Conservation (phyloP, 2,113 vertebrate species). For the Ochotona curzoniae region DNA sequence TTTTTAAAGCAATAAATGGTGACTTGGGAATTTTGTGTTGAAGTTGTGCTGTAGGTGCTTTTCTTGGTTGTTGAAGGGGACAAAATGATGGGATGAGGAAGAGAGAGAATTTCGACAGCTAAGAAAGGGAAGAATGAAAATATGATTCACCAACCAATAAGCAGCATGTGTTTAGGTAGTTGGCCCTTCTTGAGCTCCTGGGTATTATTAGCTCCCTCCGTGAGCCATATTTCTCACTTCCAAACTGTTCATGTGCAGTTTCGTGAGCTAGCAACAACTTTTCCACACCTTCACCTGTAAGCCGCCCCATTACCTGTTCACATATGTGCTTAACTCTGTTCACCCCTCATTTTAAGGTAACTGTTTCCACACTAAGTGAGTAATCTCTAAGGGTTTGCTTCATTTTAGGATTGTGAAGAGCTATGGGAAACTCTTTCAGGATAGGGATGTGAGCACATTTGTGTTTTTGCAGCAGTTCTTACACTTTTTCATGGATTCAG, state of each 20-base stretch:
- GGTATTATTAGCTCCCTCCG: neutral
- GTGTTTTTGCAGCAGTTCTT: neutral
- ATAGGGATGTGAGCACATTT: neutral
- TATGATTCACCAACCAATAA: neutral
- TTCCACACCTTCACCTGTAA: fast-evolving
- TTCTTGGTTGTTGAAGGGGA: neutral
- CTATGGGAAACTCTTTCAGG: neutral
- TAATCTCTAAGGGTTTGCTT: neutral
- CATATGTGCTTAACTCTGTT: neutral
- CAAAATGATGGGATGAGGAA: neutral
- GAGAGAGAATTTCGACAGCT: neutral
- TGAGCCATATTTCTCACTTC: neutral
- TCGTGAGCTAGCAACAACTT: neutral
- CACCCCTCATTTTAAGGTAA: neutral
- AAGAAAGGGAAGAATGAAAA: neutral
- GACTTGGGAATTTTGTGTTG: neutral
- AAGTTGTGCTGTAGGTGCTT: neutral
- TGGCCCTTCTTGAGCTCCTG: neutral
- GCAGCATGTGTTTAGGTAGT: neutral
- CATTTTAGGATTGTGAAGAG: neutral
- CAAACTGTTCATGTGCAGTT: neutral
- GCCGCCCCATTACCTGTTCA: neutral
- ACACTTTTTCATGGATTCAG: neutral
- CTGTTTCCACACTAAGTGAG: conserved; percentile 12
- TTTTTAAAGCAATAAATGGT: neutral